Base-by-base conservation (phyloP, 2,113 vertebrate genomes). In the Sapayoa aenigma region DNA sequence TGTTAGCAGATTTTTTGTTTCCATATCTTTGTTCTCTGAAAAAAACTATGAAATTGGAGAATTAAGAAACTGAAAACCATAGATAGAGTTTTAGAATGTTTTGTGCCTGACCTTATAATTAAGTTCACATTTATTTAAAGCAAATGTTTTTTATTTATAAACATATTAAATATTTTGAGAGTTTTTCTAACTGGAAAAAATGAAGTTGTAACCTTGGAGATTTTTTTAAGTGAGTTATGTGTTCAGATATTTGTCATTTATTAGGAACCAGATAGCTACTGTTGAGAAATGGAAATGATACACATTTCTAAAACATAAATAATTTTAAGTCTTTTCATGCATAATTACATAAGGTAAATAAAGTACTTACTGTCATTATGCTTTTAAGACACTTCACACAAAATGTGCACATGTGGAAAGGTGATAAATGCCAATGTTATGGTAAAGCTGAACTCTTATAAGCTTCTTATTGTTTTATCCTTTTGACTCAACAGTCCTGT, bases 141-240 rank as follows among this genome's bases (percentile, higher is more conserved):
- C 20, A 53, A 52, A 12, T 80, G 13, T 30, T 49, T 59, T 87
- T 69, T 52, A 50, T 79, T 87, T 93, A 35, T 85, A 62, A 75
- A 7, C 16, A 35, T 66, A 25, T 1, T 41, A 47, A 87, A 47
- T 95, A 37, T 93, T 91, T 73, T 71, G 37, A 88, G 78, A 87
- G 42, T 47, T 89, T 58, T 94, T 90, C 46, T 78, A 22, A 67
- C 31, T 47, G 63, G 24, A 63, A 76, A 76, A 83, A 91, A 93
- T 77, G 22, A 95, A 92, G 55, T 72, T 94, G 58, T 90, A 88
- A 86, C 60, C 68, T 50, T 89, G 80, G 75, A 69, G 58, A 84
- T 87, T 78, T 93, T 80, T 85, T 73, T 0, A 52, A 78, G 28
- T 77, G 62, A 75, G 8, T 89, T 82, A 68, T 72, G 16, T 42